Conservation (phyloP, 2,797 vertebrate genomes). For the Acanthopagrus latus region DNA sequence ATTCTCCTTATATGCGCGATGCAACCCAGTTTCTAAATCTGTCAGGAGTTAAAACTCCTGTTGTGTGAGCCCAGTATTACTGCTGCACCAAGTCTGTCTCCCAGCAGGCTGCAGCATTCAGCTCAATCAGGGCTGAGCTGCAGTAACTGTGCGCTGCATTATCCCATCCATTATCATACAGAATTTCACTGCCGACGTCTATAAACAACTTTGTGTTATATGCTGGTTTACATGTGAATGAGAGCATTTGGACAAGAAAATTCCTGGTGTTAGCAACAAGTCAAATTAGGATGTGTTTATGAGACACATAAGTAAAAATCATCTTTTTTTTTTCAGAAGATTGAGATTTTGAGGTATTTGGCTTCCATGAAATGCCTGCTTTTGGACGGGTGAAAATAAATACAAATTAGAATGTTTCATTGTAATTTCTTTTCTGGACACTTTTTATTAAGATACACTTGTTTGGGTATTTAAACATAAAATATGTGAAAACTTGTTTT, state of each 20-base stretch:
- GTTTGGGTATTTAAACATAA: no score
- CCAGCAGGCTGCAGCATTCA: background rate
- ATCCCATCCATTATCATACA: slow-evolving; percentile 55
- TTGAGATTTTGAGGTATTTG: no score
- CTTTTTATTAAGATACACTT: no score
- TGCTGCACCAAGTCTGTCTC: background rate
- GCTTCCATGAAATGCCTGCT: no score
- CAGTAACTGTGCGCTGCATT: slow-evolving; percentile 20
- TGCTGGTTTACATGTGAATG: slow-evolving; percentile 44
- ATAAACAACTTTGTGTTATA: slow-evolving; percentile 49
- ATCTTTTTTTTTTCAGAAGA: no score
- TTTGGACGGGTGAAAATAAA: no score
- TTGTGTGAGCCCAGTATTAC: no score
- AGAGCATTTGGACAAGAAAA: slow-evolving; percentile 51
- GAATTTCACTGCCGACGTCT: slow-evolving; percentile 52
- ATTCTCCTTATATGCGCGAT: background rate
- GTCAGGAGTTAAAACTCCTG: no score
- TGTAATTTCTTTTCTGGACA: no score
- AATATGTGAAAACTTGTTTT: no score
- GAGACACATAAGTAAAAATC: background rate
- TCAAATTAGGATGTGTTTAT: slow-evolving; percentile 35
- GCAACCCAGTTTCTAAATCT: no score
- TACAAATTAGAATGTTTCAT: no score
- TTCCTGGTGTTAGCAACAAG: slow-evolving; percentile 33
- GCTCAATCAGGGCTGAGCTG: slow-evolving; percentile 22